A percentile compares a stretch with the other conserved stretches of the same genome.
Evolutionary conservation across 2,113 vertebrate genomes (phyloP).

Genomic region (Athene noctua): DNA sequence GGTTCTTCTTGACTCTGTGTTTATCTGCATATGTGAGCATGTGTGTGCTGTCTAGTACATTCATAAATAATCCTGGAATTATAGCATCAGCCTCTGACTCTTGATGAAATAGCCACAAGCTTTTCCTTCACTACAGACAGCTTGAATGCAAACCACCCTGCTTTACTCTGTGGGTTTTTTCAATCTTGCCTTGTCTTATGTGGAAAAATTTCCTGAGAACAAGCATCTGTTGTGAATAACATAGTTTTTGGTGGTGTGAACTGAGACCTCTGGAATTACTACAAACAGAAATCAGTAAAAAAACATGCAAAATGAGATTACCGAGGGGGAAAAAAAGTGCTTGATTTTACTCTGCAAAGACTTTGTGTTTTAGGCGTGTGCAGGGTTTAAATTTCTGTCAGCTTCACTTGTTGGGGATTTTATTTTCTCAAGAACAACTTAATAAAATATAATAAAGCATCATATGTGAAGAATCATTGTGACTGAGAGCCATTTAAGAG

Average conservation of each 20-base stretch:
- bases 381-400: not conserved
- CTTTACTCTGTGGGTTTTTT: not conserved
- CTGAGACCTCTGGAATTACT: not conserved
- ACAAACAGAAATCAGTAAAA: not conserved
- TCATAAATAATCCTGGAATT: not conserved
- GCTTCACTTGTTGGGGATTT: not conserved
- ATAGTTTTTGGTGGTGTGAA: not conserved
- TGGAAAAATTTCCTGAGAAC: not conserved
- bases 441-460: slow-evolving; percentile 33
- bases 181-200: not conserved
- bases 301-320: not conserved
- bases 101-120: not conserved
- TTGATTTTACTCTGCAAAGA: not conserved
- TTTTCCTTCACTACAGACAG: not conserved
- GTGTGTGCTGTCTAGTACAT: not conserved
- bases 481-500: slow-evolving; percentile 28
- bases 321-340: not conserved
- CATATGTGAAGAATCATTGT: slow-evolving; percentile 21
- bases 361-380: not conserved
- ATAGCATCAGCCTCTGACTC: not conserved
- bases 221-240: not conserved
- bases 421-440: slow-evolving; percentile 12
- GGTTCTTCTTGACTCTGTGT: not conserved
- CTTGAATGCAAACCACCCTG: not conserved
- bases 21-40: not conserved